Evolutionary conservation across 2,113 vertebrate genomes (phyloP).

Genomic region (Redunca redunca): DNA sequence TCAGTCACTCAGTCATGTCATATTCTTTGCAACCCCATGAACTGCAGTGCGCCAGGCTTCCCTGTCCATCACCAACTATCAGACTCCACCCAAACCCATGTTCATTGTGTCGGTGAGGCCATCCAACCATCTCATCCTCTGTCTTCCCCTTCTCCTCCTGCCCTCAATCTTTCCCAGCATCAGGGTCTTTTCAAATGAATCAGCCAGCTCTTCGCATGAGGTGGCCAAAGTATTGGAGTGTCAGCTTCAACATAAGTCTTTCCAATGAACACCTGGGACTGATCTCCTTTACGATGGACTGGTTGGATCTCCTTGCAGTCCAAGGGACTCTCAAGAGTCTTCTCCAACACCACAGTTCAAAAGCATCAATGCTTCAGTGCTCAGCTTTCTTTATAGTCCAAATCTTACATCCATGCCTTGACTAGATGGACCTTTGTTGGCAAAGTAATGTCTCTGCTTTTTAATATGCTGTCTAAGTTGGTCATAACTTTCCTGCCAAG

Average conservation of each 20-base stretch:
- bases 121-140: background rate
- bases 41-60: background rate
- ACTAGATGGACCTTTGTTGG: background rate
- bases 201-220: background rate
- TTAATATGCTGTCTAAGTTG: background rate
- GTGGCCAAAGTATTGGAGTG: background rate
- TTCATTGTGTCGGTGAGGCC: background rate
- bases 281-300: background rate
- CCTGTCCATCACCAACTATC: background rate
- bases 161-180: background rate
- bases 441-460: background rate
- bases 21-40: background rate
- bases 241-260: background rate
- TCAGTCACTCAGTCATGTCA: accelerated
- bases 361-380: background rate
- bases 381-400: background rate
- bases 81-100: background rate
- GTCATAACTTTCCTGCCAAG: background rate
- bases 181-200: background rate
- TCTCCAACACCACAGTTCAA: background rate
- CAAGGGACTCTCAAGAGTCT: background rate
- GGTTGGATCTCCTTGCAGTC: background rate
- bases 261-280: background rate
- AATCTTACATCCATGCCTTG: background rate
- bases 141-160: background rate